Evolutionary conservation across 2,113 vertebrate genomes (phyloP), one percentile per base, ranked within the genome.

Genomic region (Zosterops pallidus): DNA sequence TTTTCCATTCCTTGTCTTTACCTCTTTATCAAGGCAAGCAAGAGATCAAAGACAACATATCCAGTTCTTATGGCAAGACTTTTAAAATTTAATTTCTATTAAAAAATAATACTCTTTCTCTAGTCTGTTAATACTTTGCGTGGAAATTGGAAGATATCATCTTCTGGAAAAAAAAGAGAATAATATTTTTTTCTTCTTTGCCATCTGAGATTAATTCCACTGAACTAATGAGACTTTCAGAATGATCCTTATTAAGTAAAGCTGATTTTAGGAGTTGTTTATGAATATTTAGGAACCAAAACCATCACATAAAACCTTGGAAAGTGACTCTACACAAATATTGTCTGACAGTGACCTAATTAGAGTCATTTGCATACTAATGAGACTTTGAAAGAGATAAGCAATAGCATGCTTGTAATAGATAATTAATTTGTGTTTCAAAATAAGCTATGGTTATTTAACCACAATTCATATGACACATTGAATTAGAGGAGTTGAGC

Each of bases 381-480:
- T 98, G 91, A 98, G 96, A 97, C 96, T 98, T 97, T 97, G 95
- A 97, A 97, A 94, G 86, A 94, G 96, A 98, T 98, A 98, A 98
- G 97, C 86, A 97, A 97, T 97, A 97, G 94, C 92, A 96, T 82
- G 94, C 95, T 98, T 97, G 97, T 97, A 98, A 97, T 96, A 98
- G 97, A 98, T 98, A 98, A 98, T 98, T 98, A 98, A 98, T 97
- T 97, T 98, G 84, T 97, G 96, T 97, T 98, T 98, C 97, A 97
- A 97, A 98, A 97, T 98, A 97, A 97, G 81, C 83, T 97, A 93
- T 95, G 95, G 94, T 92, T 97, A 98, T 97, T 98, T 97, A 97
- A 97, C 91, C 96, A 93, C 95, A 97, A 95, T 97, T 96, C 94
- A 95, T 94, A 95, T 90, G 97, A 97, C 96, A 97, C 85, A 94